Percentiles rank a stretch among this genome's conserved stretches.
phyloP scores from a whole-genome alignment of 2,888 invertebrate species.

The Tryphoninae sp. region DNA sequence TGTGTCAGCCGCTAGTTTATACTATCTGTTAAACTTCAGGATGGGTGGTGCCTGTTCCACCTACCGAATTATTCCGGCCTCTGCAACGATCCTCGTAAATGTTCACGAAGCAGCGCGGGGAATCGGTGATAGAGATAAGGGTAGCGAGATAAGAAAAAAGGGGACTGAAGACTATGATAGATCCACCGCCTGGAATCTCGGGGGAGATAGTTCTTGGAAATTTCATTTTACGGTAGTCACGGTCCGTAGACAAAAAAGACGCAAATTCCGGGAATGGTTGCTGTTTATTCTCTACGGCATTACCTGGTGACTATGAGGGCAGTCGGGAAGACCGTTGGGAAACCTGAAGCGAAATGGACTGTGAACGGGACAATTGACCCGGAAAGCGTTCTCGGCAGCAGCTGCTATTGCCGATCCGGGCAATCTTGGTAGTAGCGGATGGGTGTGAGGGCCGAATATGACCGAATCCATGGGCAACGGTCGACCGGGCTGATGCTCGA shows the following conservation, averaged over 20 bases:
- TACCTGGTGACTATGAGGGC: constrained; percentile 81
- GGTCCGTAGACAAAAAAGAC: no score
- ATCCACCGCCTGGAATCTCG: not conserved
- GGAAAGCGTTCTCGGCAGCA: constrained; percentile 82
- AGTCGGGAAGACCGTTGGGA: constrained; percentile 83
- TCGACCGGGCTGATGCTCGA: constrained; percentile 81
- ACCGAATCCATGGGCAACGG: constrained; percentile 82
- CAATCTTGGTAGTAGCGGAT: constrained; percentile 82
- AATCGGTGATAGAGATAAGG: not conserved
- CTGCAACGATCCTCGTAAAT: not conserved
- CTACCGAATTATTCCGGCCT: not conserved
- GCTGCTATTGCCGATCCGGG: constrained; percentile 73
- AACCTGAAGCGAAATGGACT: constrained; percentile 87
- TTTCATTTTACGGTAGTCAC: not conserved
- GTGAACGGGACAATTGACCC: constrained; percentile 87
- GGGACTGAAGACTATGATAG: not conserved
- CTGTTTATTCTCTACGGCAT: not conserved
- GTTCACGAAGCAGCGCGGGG: constrained; percentile 6
- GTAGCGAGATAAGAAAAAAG: not conserved
- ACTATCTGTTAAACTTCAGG: not conserved
- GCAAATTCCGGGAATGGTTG: no score
- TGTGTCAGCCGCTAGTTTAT: not conserved
- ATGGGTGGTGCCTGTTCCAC: not conserved
- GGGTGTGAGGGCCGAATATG: constrained; percentile 82
- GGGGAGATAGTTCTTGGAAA: not conserved